Conservation (phyloP, 2,888 invertebrate species). For the Dione vanillae region DNA sequence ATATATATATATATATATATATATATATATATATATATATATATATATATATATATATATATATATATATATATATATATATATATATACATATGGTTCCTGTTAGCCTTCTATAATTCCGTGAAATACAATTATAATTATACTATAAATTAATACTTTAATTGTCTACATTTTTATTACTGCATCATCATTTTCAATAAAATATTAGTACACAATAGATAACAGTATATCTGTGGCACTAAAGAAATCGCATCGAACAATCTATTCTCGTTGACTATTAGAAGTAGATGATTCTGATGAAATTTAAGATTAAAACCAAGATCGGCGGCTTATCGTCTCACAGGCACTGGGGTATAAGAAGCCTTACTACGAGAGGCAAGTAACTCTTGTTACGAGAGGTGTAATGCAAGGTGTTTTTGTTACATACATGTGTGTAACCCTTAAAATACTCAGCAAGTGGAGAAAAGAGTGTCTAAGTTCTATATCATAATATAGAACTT, state of each 20-base stretch:
- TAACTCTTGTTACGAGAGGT: not conserved
- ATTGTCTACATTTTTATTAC: too few species aligned
- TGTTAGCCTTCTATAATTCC: too few species aligned
- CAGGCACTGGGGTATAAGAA: constrained; percentile 22
- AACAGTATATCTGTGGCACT: not conserved
- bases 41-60: too few species aligned
- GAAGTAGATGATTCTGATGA: not conserved
- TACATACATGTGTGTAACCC: not conserved
- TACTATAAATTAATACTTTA: too few species aligned
- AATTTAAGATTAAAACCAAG: constrained; percentile 19
- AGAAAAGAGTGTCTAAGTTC: too few species aligned
- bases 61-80: too few species aligned
- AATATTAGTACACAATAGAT: not conserved
- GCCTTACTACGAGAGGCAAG: constrained; percentile 5
- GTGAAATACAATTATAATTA: too few species aligned
- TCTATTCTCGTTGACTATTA: constrained; percentile 4
- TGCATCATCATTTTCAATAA: not conserved
- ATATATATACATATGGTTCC: too few species aligned
- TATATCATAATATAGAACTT: too few species aligned
- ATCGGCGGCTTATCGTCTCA: constrained; percentile 12
- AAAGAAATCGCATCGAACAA: not conserved
- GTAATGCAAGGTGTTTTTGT: not conserved
- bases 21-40: too few species aligned
- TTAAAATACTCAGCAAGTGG: too few species aligned
- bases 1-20: too few species aligned